A percentile compares a stretch with the other conserved stretches of the same genome.
These are phyloP conservation scores for Mus spretus DNA, from an alignment of 2,797 vertebrate species.

Conservation along the genomic window DNA sequence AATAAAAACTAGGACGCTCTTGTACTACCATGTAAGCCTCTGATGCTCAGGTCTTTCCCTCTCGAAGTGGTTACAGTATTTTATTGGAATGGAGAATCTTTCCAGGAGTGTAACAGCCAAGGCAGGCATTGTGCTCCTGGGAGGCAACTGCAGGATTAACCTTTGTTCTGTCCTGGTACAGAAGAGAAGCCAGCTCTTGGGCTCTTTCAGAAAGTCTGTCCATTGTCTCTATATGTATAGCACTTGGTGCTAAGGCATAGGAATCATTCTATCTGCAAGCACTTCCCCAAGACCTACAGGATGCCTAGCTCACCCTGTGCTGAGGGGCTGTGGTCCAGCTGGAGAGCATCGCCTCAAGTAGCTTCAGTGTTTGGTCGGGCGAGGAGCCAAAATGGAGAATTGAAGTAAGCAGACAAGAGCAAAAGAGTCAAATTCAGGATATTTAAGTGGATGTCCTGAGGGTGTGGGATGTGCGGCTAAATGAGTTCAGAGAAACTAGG, in stretches of 20 bases:
- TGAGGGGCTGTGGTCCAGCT: not conserved
- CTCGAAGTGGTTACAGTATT: not conserved
- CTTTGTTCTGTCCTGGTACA: not conserved
- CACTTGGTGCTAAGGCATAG: not conserved
- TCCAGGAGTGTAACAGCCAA: not conserved
- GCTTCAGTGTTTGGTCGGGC: not conserved
- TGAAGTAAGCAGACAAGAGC: conserved; percentile 23
- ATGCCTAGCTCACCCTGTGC: not conserved
- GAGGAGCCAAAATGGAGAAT: conserved; percentile 13
- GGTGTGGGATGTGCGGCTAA: not conserved
- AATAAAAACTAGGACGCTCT: conserved; percentile 43
- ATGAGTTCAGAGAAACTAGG: not conserved
- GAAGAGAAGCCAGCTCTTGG: not conserved
- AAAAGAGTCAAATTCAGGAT: not conserved
- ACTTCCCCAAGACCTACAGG: not conserved
- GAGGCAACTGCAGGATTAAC: not conserved
- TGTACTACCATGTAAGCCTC: conserved; percentile 16
- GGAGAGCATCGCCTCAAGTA: not conserved
- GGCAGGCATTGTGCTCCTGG: not conserved
- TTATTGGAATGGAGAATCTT: not conserved
- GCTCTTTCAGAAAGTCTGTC: not conserved
- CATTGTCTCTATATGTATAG: not conserved
- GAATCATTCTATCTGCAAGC: not conserved
- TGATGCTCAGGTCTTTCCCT: not conserved
- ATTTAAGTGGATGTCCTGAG: conserved; percentile 20